Percentiles rank a stretch among this genome's conserved stretches.
phyloP scores from a whole-genome alignment of 2,113 vertebrate genomes.

The Corydoras maculifer region DNA sequence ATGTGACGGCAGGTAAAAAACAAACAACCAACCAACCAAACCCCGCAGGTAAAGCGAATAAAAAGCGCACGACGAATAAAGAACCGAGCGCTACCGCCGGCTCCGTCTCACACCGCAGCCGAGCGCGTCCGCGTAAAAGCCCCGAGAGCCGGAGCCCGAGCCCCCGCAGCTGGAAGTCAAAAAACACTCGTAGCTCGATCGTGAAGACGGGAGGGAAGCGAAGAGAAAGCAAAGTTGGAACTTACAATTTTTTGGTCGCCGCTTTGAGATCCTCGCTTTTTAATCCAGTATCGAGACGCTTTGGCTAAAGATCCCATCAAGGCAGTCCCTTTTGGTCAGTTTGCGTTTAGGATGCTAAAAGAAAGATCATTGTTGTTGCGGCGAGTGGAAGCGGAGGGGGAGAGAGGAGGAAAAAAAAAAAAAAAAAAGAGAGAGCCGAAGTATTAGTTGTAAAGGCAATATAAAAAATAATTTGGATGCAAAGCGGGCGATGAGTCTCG shows the following conservation, averaged over 20 bases:
- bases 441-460: constrained; percentile 77
- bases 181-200: constrained; percentile 54
- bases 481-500: constrained; percentile 77
- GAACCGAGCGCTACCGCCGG: constrained; percentile 54
- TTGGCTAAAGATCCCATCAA: constrained; percentile 87
- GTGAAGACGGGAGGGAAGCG: constrained; percentile 55
- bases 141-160: constrained; percentile 49
- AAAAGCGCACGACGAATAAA: constrained; percentile 57
- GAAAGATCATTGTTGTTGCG: constrained; percentile 81
- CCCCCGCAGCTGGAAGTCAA: constrained; percentile 55
- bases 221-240: constrained; percentile 84
- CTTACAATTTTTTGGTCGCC: constrained; percentile 84
- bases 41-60: constrained; percentile 24
- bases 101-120: constrained; percentile 48
- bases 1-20: constrained; percentile 75
- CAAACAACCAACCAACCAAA: background rate
- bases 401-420: background rate
- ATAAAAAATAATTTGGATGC: constrained; percentile 81
- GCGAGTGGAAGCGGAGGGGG: constrained; percentile 59
- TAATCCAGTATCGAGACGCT: constrained; percentile 83
- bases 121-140: constrained; percentile 49
- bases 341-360: constrained; percentile 77
- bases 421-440: constrained; percentile 41
- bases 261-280: constrained; percentile 79
- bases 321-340: constrained; percentile 79